A percentile compares a stretch with the other conserved stretches of the same genome.
phyloP scores from a whole-genome alignment of 2,797 vertebrate species.

The Atherinosoma microstoma region DNA sequence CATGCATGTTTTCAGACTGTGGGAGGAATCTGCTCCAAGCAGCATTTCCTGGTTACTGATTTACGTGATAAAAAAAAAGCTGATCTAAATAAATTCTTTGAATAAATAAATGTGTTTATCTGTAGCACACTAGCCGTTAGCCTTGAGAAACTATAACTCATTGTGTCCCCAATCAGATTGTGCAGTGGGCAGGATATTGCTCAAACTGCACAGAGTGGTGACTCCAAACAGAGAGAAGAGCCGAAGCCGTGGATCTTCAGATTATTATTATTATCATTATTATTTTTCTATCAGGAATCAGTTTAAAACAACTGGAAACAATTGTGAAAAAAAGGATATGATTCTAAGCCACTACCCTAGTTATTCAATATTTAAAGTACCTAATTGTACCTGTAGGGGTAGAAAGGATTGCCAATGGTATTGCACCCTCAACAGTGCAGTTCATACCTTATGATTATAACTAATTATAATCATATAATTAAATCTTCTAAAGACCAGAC shows the following conservation, averaged over 20 bases:
- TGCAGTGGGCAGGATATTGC: neutral
- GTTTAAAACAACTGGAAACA: too few relatives aligned
- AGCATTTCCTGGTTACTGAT: neutral
- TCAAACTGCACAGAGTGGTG: neutral
- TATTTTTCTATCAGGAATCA: neutral
- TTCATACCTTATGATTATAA: conserved; percentile 1
- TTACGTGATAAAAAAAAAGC: too few relatives aligned
- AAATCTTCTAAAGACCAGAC: neutral
- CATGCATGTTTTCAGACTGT: neutral
- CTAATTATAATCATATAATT: neutral
- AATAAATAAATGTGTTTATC: neutral
- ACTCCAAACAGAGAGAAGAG: neutral
- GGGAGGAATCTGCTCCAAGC: neutral
- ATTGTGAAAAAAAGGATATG: neutral
- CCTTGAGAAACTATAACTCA: neutral
- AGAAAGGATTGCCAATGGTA: neutral
- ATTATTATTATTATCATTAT: neutral
- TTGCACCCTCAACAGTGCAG: neutral
- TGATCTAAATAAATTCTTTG: too few relatives aligned
- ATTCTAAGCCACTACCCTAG: neutral
- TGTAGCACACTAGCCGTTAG: neutral
- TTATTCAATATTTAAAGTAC: neutral
- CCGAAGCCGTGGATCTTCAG: neutral
- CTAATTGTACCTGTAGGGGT: neutral
- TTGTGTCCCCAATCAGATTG: neutral